Conservation (phyloP, 2,113 vertebrate species). For the Peromyscus maniculatus region DNA sequence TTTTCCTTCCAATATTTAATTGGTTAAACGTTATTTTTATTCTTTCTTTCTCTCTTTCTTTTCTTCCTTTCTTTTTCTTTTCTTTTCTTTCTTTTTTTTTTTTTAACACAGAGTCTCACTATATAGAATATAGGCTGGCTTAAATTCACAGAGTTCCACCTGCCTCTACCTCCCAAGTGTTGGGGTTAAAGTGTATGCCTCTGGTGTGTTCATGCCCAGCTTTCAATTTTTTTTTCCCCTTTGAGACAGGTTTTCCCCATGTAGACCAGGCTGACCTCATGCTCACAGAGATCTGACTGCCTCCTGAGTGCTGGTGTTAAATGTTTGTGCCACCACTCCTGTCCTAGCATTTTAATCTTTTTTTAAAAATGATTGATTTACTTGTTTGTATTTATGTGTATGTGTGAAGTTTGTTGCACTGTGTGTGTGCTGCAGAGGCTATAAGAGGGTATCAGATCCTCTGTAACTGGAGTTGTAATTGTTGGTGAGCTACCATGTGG, state of each 20-base stretch:
- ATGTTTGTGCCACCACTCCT: background rate
- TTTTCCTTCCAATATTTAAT: constrained; percentile 34
- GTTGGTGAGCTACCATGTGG: background rate
- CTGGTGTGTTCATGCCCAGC: background rate
- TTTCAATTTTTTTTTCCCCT: background rate
- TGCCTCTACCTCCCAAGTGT: background rate
- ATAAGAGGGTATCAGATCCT: background rate
- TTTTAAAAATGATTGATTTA: background rate
- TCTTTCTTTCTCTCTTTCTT: background rate
- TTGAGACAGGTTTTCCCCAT: background rate
- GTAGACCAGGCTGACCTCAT: background rate
- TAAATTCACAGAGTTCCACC: background rate
- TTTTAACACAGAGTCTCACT: background rate
- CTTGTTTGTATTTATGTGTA: background rate
- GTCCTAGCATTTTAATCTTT: background rate
- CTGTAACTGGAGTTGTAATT: background rate
- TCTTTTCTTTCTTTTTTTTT: background rate
- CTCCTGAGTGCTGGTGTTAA: background rate
- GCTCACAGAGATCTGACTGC: background rate
- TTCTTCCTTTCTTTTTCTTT: background rate
- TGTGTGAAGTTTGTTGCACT: background rate
- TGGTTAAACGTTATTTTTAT: constrained; percentile 13
- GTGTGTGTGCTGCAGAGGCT: background rate
- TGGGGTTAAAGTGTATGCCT: background rate
- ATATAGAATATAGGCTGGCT: background rate